Base-by-base conservation (phyloP, 2,888 invertebrate genomes). In the Parthenolecanium corni region DNA sequence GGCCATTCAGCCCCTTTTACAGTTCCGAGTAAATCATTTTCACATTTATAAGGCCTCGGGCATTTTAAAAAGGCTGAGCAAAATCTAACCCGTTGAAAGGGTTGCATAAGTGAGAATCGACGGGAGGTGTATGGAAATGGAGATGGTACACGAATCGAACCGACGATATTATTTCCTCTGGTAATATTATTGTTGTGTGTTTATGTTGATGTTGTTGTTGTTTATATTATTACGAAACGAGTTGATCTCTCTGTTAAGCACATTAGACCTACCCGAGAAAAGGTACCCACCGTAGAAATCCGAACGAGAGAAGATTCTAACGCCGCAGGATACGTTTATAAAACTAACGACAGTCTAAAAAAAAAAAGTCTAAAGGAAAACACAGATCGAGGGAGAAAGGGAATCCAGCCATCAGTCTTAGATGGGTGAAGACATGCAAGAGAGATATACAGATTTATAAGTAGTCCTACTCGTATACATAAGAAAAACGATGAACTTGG, bases 221-320 rank as follows among this genome's bases (percentile, higher is more conserved):
- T 46, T 46, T 46, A 57, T 57, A 46, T 57, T 57, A 57, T 57
- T 57, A 47, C 57, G 57, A 47, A 57, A 57, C 57, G 57, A 57
- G 57, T 57, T 57, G 57, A 57, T 57, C 57, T 31, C 31, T 31
- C 31, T 57, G 57, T 47, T 57, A 57, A 57, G 57, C 42, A 57
- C 46, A 57, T 57, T 57, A n/a, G n/a, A n/a, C n/a, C n/a, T n/a
- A 57, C 18, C 44, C 56, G 11, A 46, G 23, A 46, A 25, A 47
- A 31, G 47, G 18, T 40, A 25, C 16, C n/a, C 25, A 23, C 6
- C 16, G 52, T 18, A 38, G 21, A 42, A 40, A 53, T 23, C 44
- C 46, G n/a, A 25, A 52, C 23, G 56, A 12, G 57, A 57, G 57
- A 47, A 46, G 57, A 57, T 46, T 57, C 25, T 46, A 57, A 36